Base-by-base conservation (phyloP, 2,797 vertebrate species). In the Acrossocheilus fasciatus region DNA sequence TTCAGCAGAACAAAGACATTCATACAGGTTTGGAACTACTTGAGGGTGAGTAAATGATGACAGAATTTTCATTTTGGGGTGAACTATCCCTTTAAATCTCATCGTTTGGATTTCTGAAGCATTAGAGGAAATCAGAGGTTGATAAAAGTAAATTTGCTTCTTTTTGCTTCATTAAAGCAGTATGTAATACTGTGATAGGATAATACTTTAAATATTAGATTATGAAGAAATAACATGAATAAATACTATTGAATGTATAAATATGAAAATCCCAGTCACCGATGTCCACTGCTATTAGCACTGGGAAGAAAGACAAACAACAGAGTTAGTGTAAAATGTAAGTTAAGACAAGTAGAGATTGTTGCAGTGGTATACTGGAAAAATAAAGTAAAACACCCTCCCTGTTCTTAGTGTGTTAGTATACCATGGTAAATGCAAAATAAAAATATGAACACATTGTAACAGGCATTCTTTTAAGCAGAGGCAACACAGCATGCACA, bases 291-390 rank as follows among this genome's bases (percentile, higher is more conserved):
- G 54, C 43, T 79, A 81, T 68, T 68, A 68, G 30, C 43, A 81
- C 62, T 68, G 62, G 62, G 45, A 81, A 81, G 62, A 81, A 68
- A 81, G 62, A 68, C 30, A 50, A 81, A 23, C 62, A 36, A 62
- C 10, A 76, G 52, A 39, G 81, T 20, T 78, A 41, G 82, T 43
- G 43, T 30, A 59, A 68, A 59, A 73, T 20, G 45, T 68, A 68
- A 54, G 5, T 14, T 10, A 82, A 74, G 41, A n/a, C 10, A 41
- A 34, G 12, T 39, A 1, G 23, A 26, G 57, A n/a, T 52, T 68
- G 57, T 50, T 20, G 30, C 23, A 68, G 36, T 66, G 23, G 81
- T 81, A 68, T 47, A 20, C 26, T 9, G 3, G 23, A 68, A n/a
- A 77, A 23, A n/a, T 69, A 41, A 4, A 59, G 57, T 59, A n/a